Evolutionary conservation across 2,888 invertebrate species (phyloP).

Genomic region (Ischnus inquisitorius): DNA sequence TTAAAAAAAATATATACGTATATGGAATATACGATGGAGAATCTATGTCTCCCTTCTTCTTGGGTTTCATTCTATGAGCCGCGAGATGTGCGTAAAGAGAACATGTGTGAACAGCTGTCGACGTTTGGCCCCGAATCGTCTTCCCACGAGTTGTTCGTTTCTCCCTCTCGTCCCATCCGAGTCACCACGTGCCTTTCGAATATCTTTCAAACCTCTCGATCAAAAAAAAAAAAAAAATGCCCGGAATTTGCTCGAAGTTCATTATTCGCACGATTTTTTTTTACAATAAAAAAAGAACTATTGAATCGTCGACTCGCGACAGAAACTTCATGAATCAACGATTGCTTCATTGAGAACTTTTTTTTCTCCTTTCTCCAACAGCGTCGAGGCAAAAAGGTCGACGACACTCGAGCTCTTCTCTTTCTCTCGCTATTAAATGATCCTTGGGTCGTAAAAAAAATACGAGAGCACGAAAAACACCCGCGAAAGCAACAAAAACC

Average conservation of each 20-base stretch:
- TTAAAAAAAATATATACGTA: slow-evolving; percentile 29
- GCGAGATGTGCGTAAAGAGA: slow-evolving; percentile 63
- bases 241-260: background rate
- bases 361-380: background rate
- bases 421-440: slow-evolving; percentile 72
- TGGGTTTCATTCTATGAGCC: slow-evolving; percentile 54
- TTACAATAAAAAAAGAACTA: background rate
- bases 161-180: slow-evolving; percentile 54
- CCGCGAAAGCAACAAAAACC: slow-evolving; percentile 72
- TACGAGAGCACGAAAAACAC: slow-evolving; percentile 25
- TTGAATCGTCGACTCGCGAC: background rate
- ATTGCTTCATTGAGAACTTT: slow-evolving; percentile 56
- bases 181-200: slow-evolving; percentile 62
- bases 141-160: slow-evolving; percentile 83
- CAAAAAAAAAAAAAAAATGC: slow-evolving; percentile 15
- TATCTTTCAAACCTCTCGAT: slow-evolving; percentile 50
- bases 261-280: background rate
- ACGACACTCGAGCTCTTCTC: slow-evolving; percentile 64
- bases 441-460: slow-evolving; percentile 72
- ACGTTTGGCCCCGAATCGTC: slow-evolving; percentile 75
- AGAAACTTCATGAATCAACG: slow-evolving; percentile 51
- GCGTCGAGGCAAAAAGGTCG: slow-evolving; percentile 65
- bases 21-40: background rate
- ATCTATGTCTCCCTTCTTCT: slow-evolving; percentile 26
- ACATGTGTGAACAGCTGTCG: slow-evolving; percentile 84